Evolutionary conservation across 2,113 vertebrate species (phyloP).

Genomic region (Oryctolagus cuniculus): DNA sequence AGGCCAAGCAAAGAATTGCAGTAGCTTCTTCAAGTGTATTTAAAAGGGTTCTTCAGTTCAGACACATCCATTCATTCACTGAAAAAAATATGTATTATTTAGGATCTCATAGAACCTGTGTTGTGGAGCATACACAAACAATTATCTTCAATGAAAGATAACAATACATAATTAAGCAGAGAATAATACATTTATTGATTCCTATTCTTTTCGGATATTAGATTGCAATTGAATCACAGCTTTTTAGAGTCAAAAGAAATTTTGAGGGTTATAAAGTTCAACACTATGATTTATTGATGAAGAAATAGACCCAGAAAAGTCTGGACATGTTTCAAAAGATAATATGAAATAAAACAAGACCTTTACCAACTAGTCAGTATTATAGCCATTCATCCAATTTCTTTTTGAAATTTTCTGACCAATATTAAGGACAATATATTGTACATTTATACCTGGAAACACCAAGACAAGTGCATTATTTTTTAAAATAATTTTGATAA

Average conservation of each 20-base stretch:
- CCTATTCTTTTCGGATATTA: slow-evolving; percentile 56
- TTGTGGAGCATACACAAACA: slow-evolving; percentile 56
- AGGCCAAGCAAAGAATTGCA: slow-evolving; percentile 5
- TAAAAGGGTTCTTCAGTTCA: slow-evolving; percentile 24
- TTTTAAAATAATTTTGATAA: background rate
- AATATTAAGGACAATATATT: background rate
- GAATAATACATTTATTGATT: slow-evolving; percentile 76
- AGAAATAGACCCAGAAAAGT: slow-evolving; percentile 19
- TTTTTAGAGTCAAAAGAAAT: slow-evolving; percentile 59
- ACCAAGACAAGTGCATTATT: background rate
- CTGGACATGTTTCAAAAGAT: slow-evolving; percentile 19
- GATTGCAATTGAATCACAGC: slow-evolving; percentile 56
- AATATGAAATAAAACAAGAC: slow-evolving; percentile 18
- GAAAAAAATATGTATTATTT: background rate
- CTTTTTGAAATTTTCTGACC: slow-evolving; percentile 1
- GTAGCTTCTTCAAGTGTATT: background rate
- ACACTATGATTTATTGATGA: slow-evolving; percentile 59
- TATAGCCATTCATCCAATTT: background rate
- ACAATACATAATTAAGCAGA: slow-evolving; percentile 60
- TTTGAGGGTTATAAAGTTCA: slow-evolving; percentile 64
- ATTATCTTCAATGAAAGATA: slow-evolving; percentile 66
- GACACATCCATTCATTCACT: slow-evolving; percentile 3
- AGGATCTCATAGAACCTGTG: background rate
- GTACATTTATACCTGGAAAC: background rate
- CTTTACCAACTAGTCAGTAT: background rate